Conservation (phyloP, 2,113 vertebrate species). For the Corydoras sp. region DNA sequence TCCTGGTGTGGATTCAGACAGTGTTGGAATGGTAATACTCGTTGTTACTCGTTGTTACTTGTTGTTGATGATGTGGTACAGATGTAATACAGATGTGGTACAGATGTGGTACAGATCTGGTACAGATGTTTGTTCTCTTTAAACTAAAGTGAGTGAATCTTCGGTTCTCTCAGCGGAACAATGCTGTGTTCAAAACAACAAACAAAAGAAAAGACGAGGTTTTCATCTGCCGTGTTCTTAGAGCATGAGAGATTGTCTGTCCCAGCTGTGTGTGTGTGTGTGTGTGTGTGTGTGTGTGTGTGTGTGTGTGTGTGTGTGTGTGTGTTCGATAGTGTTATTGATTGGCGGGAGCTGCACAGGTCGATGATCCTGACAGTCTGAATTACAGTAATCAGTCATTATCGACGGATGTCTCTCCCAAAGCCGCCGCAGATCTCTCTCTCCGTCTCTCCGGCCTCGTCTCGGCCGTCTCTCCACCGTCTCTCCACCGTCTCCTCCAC, state of each 20-base stretch:
- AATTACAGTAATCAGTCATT: constrained; percentile 99
- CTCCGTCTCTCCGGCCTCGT: constrained; percentile 29
- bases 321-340: constrained; percentile 78
- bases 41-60: too few species aligned
- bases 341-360: constrained; percentile 89
- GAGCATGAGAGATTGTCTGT: constrained; percentile 61
- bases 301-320: constrained; percentile 69
- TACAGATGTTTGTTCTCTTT: too few species aligned
- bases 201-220: constrained; percentile 27
- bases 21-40: too few species aligned
- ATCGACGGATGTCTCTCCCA: constrained; percentile 81
- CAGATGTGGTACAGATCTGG: too few species aligned
- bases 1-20: background rate
- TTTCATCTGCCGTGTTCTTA: constrained; percentile 50
- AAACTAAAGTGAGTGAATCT: too few species aligned
- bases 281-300: constrained; percentile 67
- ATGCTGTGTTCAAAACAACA: background rate
- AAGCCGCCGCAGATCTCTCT: constrained; percentile 23
- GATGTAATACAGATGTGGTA: too few species aligned
- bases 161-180: background rate
- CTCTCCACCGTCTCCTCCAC: constrained; percentile 53
- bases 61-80: too few species aligned
- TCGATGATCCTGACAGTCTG: constrained; percentile 95
- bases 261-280: constrained; percentile 66
- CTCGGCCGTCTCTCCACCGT: background rate